Evolutionary conservation across 2,113 vertebrate genomes (phyloP).

Genomic region (Sphaerodactylus townsendi): DNA sequence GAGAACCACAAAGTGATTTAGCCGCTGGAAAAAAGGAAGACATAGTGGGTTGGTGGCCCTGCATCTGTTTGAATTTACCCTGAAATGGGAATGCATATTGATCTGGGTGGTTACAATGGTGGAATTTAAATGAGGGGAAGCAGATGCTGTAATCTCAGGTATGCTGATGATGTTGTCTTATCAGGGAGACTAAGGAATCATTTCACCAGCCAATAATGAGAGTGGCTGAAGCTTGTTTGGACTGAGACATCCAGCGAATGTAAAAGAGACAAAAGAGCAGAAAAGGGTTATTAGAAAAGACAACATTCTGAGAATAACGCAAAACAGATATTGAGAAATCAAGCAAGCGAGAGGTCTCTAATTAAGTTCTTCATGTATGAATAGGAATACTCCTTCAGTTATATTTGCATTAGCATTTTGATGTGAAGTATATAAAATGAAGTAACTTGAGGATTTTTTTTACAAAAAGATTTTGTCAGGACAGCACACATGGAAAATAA

Average conservation of each 20-base stretch:
- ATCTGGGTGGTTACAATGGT: conserved; percentile 38
- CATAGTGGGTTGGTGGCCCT: conserved; percentile 24
- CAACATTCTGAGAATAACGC: conserved; percentile 9
- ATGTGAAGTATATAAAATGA: conserved; percentile 36
- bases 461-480: background rate
- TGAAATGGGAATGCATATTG: conserved; percentile 33
- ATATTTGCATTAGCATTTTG: background rate
- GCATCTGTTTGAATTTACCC: conserved; percentile 54
- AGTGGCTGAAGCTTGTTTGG: conserved; percentile 1
- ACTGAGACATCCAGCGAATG: conserved; percentile 25
- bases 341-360: conserved; percentile 11
- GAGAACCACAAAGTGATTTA: conserved; percentile 8
- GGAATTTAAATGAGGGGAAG: conserved; percentile 46
- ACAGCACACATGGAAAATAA: background rate
- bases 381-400: conserved; percentile 17
- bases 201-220: conserved; percentile 39
- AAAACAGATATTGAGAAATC: conserved; percentile 21
- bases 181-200: conserved; percentile 33
- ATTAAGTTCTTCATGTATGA: conserved; percentile 13
- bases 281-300: conserved; percentile 8
- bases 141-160: conserved; percentile 41
- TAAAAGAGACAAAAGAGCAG: conserved; percentile 21
- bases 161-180: conserved; percentile 42
- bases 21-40: conserved; percentile 42
- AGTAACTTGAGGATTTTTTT: conserved; percentile 20